Percentiles rank a stretch among this genome's conserved stretches.
These are phyloP conservation scores for Homalodisca vitripennis DNA, from an alignment of 1,140 invertebrate species.

Conservation along the genomic window DNA sequence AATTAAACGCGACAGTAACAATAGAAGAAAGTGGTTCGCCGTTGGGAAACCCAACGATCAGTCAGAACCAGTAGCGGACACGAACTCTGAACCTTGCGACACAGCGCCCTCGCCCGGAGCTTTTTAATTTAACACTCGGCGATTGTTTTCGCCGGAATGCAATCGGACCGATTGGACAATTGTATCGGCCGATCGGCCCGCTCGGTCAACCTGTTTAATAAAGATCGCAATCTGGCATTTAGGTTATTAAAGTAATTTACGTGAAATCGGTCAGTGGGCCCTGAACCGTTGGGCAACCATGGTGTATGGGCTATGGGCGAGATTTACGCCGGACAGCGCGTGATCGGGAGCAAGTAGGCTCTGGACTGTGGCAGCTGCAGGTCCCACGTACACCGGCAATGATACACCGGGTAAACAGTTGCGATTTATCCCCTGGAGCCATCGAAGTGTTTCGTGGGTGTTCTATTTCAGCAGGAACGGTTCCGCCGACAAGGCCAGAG, in stretches of 20 bases:
- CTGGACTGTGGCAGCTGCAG: too few relatives aligned
- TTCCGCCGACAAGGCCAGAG: too few relatives aligned
- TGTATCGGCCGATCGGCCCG: slow-evolving; percentile 10
- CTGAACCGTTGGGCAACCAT: slow-evolving; percentile 11
- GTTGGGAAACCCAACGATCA: background rate
- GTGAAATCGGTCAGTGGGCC: slow-evolving; percentile 13
- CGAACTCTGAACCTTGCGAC: background rate
- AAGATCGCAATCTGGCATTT: slow-evolving; percentile 21
- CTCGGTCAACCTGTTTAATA: slow-evolving; percentile 24
- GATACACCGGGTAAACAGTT: too few relatives aligned
- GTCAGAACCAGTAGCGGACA: slow-evolving; percentile 9
- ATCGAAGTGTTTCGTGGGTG: too few relatives aligned
- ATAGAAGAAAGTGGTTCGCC: slow-evolving; percentile 3
- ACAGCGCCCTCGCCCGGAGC: background rate
- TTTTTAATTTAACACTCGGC: slow-evolving; percentile 4
- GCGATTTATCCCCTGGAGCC: too few relatives aligned
- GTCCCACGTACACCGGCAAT: too few relatives aligned
- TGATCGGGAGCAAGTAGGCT: slow-evolving; percentile 9
- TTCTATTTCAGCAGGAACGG: too few relatives aligned
- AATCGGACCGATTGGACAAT: slow-evolving; percentile 23
- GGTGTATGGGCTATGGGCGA: background rate
- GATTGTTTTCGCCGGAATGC: slow-evolving; percentile 18
- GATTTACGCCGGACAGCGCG: background rate
- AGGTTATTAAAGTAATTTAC: slow-evolving; percentile 23
- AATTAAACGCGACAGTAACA: slow-evolving; percentile 3